Base-by-base conservation (phyloP, 1,140 invertebrate species). In the Bombus confusus region DNA sequence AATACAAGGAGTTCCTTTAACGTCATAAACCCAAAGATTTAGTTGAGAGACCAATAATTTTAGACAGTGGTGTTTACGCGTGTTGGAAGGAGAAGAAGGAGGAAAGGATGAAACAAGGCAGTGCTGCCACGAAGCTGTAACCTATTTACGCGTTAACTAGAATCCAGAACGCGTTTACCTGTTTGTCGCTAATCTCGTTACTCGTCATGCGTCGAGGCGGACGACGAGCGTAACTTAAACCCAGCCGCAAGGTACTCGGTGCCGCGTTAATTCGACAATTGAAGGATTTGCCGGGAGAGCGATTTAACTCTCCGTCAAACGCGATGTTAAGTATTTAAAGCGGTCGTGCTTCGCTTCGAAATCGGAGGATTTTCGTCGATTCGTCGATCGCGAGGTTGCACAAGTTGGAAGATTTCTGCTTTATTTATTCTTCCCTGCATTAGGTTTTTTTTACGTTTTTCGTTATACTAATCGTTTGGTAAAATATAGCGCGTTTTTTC, bases 181-280 rank as follows among this genome's bases (percentile, higher is more conserved):
- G 77, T 79, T 79, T 79, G 77, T 68, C 64, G 41, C 25, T 79
- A 79, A 79, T 68, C 31, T 68, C 25, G 77, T 79, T 79, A 79
- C 10, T 68, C 31, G 31, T 79, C 12, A 41, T 64, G 39, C 28
- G 76, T 25, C 39, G n/a, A 5, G 22, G 41, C 6, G 64, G 25
- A 79, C 41, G 62, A 79, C 47, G 64, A 79, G 64, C 31, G 77
- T 68, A 79, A 79, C 39, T 79, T 79, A 68, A 37, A 68, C 41
- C 77, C 31, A 5, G 64, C 39, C 43, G 41, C 64, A 41, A 47
- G 64, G 77, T 68, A 68, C 77, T 52, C 64, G 31, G 8, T 68
- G 77, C 25, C n/a, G 43, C 62, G 77, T 68, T 79, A 79, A 79
- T 79, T 79, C 77, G 77, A 79, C 77, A 79, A 79, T 79, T 79